Conservation (phyloP, 2,797 vertebrate species). For the Sibirionetta formosa region DNA sequence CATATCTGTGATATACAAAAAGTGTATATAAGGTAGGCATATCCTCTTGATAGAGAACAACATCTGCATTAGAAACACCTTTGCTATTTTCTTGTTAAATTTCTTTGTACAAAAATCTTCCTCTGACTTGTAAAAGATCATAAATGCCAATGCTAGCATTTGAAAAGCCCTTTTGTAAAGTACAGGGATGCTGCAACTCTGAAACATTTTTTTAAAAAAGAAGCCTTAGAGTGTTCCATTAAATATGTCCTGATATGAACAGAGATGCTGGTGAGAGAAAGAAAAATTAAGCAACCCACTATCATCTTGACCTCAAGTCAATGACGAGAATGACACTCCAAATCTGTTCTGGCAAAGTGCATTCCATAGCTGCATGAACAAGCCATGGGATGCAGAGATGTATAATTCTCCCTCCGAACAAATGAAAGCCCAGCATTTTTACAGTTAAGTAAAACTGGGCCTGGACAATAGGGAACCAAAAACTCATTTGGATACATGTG, state of each 20-base stretch:
- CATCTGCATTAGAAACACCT: neutral
- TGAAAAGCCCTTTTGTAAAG: neutral
- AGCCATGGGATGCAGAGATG: constrained; percentile 62
- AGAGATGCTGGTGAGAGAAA: constrained; percentile 25
- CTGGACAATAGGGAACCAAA: constrained; percentile 78
- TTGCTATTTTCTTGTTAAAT: neutral
- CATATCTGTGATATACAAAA: neutral
- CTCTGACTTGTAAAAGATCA: neutral
- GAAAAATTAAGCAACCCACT: constrained; percentile 70
- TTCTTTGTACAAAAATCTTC: neutral
- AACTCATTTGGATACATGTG: constrained; percentile 82
- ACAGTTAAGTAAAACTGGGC: constrained; percentile 76
- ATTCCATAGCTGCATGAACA: constrained; percentile 62
- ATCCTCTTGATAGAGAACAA: neutral
- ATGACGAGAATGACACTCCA: constrained; percentile 58
- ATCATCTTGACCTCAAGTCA: constrained; percentile 74
- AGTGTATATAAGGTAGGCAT: accelerated
- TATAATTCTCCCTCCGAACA: constrained; percentile 66
- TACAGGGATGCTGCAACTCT: neutral
- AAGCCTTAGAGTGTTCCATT: constrained; percentile 16
- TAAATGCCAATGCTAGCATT: neutral
- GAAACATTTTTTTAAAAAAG: neutral
- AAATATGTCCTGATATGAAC: constrained; percentile 33
- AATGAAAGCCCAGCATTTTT: constrained; percentile 76
- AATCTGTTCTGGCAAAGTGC: constrained; percentile 66